These are phyloP conservation scores for Bombus turneri DNA, from an alignment of 1,140 invertebrate genomes.

Conservation along the genomic window DNA sequence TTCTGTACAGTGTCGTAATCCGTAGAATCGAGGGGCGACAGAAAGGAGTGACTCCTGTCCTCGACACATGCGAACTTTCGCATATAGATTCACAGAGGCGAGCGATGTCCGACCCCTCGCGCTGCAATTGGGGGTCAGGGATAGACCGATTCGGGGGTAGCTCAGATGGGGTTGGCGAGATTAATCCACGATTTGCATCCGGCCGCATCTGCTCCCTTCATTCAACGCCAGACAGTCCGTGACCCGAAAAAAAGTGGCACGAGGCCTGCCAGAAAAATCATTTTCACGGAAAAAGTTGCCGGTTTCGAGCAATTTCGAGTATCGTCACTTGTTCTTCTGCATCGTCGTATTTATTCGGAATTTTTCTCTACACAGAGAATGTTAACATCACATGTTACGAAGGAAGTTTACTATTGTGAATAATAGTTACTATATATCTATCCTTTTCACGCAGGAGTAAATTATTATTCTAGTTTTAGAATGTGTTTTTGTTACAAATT, in stretches of 20 bases:
- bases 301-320: not conserved
- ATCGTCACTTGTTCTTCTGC: not conserved
- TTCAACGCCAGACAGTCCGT: conserved; percentile 67
- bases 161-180: conserved; percentile 70
- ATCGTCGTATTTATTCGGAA: not conserved
- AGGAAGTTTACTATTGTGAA: too few relatives aligned
- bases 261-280: conserved; percentile 57
- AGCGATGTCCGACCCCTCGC: conserved; percentile 35
- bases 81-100: conserved; percentile 34
- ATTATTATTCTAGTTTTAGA: not conserved
- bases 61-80: conserved; percentile 69
- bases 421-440: not conserved
- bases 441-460: not conserved
- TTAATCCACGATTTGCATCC: conserved; percentile 80
- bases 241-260: conserved; percentile 68
- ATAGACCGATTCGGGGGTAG: conserved; percentile 40
- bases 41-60: conserved; percentile 75
- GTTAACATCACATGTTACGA: too few relatives aligned
- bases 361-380: not conserved
- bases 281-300: conserved; percentile 27
- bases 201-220: conserved; percentile 75
- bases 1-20: conserved; percentile 65
- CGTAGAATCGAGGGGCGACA: conserved; percentile 49
- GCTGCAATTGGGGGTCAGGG: conserved; percentile 63
- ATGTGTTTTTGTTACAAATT: not conserved